Evolutionary conservation across 1,140 invertebrate species (phyloP).

Genomic region (Drosophila pallidifrons): DNA sequence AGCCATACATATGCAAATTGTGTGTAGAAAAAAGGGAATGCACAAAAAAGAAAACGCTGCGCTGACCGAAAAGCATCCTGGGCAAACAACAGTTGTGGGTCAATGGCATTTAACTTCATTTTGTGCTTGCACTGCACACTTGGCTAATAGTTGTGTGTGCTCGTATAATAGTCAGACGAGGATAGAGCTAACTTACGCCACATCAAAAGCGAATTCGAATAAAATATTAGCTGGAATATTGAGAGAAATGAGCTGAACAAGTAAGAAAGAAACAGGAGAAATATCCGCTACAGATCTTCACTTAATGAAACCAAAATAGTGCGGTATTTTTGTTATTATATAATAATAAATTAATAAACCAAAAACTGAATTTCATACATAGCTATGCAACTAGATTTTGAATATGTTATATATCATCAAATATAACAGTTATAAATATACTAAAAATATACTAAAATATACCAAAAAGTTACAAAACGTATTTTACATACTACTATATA

Average conservation of each 20-base stretch:
- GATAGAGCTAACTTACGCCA: background rate
- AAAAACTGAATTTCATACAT: too few relatives aligned
- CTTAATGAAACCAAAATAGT: too few relatives aligned
- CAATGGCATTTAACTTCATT: constrained; percentile 62
- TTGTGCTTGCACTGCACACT: constrained; percentile 19
- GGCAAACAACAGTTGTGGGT: constrained; percentile 25
- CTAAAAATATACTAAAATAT: too few relatives aligned
- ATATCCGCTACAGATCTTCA: too few relatives aligned
- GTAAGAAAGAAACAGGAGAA: too few relatives aligned
- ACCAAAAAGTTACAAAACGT: too few relatives aligned
- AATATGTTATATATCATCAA: too few relatives aligned
- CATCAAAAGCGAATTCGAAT: background rate
- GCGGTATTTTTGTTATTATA: too few relatives aligned
- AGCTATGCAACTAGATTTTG: too few relatives aligned
- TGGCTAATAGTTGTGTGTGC: constrained; percentile 40
- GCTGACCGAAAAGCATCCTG: constrained; percentile 29
- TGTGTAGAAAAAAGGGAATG: background rate
- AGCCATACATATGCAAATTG: constrained; percentile 54
- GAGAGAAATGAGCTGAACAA: background rate
- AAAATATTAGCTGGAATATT: background rate
- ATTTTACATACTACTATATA: too few relatives aligned
- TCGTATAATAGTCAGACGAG: constrained; percentile 39
- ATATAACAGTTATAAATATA: too few relatives aligned
- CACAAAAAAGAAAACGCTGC: background rate
- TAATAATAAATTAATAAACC: too few relatives aligned